Conservation (phyloP, 1,140 invertebrate genomes). For the Oscheius sp. region DNA sequence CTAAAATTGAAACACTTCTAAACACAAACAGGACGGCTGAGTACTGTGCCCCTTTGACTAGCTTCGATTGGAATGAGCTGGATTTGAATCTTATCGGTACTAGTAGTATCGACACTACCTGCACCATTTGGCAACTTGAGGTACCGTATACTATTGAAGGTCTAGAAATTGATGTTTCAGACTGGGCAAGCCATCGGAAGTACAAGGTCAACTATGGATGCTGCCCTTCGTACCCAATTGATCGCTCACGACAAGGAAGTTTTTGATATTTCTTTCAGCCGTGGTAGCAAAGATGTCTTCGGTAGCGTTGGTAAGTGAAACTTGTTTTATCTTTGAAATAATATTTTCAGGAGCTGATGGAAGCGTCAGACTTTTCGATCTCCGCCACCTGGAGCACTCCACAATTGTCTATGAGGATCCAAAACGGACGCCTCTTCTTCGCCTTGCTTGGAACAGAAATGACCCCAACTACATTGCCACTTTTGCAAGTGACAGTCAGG, state of each 20-base stretch:
- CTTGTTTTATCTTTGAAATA: neutral
- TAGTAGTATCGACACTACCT: conserved; percentile 97
- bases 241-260: conserved; percentile 99
- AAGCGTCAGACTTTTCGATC: conserved; percentile 96
- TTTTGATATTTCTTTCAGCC: conserved; percentile 97
- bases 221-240: conserved; percentile 96
- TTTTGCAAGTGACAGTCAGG: conserved; percentile 95
- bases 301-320: conserved; percentile 61
- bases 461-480: conserved; percentile 98
- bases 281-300: conserved; percentile 98
- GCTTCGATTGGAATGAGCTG: conserved; percentile 99
- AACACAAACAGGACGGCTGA: conserved; percentile 91
- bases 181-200: conserved; percentile 73
- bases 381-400: conserved; percentile 94
- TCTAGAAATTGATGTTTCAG: conserved; percentile 54
- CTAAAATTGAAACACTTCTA: conserved; percentile 30
- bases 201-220: conserved; percentile 73
- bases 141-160: neutral
- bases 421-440: conserved; percentile 87
- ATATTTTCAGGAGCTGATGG: conserved; percentile 79
- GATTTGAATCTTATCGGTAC: conserved; percentile 97
- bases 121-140: conserved; percentile 98
- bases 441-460: conserved; percentile 98
- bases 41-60: conserved; percentile 97
- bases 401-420: conserved; percentile 99